Conservation (phyloP, 1,140 invertebrate genomes). For the Mamestra configurata region DNA sequence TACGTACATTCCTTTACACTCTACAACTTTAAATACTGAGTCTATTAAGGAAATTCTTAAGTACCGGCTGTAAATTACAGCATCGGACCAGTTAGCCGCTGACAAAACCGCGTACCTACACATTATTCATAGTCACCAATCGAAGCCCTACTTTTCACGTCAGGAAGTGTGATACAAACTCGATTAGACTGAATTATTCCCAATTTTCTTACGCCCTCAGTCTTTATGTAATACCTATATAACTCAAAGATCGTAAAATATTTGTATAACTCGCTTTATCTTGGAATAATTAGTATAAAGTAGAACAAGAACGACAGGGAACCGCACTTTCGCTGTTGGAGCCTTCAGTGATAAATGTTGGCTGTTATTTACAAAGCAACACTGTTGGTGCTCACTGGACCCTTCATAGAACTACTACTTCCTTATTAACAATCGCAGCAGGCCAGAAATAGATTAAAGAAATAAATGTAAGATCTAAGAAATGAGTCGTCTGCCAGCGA, state of each 20-base stretch:
- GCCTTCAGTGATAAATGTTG: constrained; percentile 37
- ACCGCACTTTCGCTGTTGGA: constrained; percentile 48
- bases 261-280: constrained; percentile 49
- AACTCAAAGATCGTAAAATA: constrained; percentile 36
- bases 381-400: constrained; percentile 31
- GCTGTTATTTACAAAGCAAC: constrained; percentile 32
- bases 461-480: not conserved
- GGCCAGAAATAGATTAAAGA: not conserved
- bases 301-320: constrained; percentile 43
- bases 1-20: constrained; percentile 45
- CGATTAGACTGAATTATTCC: constrained; percentile 50
- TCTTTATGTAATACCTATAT: constrained; percentile 42
- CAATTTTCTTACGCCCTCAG: constrained; percentile 54
- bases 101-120: constrained; percentile 47
- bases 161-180: constrained; percentile 51
- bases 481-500: no score
- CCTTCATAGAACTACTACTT: constrained; percentile 24
- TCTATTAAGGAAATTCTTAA: constrained; percentile 48
- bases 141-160: constrained; percentile 49
- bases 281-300: constrained; percentile 49
- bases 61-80: constrained; percentile 29
- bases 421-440: constrained; percentile 7
- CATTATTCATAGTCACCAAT: constrained; percentile 51
- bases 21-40: constrained; percentile 35
- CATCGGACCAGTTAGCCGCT: constrained; percentile 37